Base-by-base conservation (phyloP, 2,888 invertebrate genomes). In the Notodromas monacha region DNA sequence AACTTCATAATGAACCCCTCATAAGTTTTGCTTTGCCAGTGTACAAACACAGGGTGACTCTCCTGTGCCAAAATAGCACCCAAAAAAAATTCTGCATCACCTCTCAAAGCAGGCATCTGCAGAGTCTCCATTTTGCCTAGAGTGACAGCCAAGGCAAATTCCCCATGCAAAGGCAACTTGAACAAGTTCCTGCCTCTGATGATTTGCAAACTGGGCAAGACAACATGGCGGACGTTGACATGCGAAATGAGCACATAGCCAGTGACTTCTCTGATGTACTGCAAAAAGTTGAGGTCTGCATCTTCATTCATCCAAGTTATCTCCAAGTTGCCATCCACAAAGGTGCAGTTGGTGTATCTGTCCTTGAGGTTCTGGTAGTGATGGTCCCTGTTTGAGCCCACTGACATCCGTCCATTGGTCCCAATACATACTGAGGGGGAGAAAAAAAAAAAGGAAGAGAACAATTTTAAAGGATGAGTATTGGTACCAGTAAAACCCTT, bases 281-380 rank as follows among this genome's bases (percentile, higher is more conserved):
- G 68, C 34, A 89, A 60, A 48, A 89, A 89, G 40, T 69, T 70
- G 39, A 89, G 60, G 49, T 86, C 81, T 36, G 66, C 62, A 37
- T 66, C 60, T 52, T 76, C 72, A 49, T 73, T 65, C 28, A 89
- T 62, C 77, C 81, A 84, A 36, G 84, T 84, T 40, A 96, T 60
- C 55, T 96, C 92, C 46, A 96, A 60, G 55, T 92, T 96, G 36
- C 92, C 92, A 48, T 86, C 81, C 38, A 96, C 84, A 52, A 86
- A 86, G 15, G 86, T 89, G 55, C 92, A 92, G 55, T 89, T 89
- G 39, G 73, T 76, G 57, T 84, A 92, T 40, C 79, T 65, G 52
- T 81, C 77, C 43, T 70, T 66, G 43, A 84, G 60, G 52, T 81
- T 81, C 41, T 76, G 62, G 56, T 79, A 79, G 55, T 81, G 81